phyloP scores from a whole-genome alignment of 2,113 vertebrate species.

The Ophiodon elongatus region DNA sequence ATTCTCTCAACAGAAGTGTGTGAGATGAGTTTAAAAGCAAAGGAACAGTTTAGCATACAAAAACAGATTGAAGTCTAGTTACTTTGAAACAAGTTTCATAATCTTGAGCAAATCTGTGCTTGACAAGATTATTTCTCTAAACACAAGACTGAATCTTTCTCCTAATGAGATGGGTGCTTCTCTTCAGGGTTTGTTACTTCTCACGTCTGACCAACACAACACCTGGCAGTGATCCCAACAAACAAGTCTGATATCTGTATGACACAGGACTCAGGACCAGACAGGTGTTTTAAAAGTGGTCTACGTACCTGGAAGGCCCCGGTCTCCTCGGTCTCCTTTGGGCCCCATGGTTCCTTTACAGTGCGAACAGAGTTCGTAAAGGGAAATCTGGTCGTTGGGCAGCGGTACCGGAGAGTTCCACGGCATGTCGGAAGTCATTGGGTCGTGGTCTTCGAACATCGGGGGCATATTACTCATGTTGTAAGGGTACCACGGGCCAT shows the following conservation, averaged over 20 bases:
- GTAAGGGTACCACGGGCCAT: not conserved
- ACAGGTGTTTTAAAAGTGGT: not conserved
- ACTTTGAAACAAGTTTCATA: not conserved
- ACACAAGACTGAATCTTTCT: no score
- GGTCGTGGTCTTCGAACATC: not conserved
- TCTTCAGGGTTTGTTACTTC: no score
- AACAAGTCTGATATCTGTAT: not conserved
- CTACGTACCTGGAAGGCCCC: slow-evolving; percentile 74
- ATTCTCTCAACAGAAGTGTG: not conserved
- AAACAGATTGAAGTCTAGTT: not conserved
- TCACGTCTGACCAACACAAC: no score
- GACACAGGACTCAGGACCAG: not conserved
- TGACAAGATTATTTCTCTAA: no score
- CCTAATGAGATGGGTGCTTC: no score
- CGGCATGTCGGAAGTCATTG: slow-evolving; percentile 24
- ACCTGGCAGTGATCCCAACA: not conserved
- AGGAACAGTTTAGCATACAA: no score
- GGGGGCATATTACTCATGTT: not conserved
- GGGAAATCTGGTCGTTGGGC: slow-evolving; percentile 65
- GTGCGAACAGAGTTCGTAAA: slow-evolving; percentile 76
- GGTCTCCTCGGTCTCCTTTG: slow-evolving; percentile 80
- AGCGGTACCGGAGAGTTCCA: slow-evolving; percentile 44
- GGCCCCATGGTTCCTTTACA: slow-evolving; percentile 72
- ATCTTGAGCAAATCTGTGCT: not conserved
- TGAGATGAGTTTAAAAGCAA: no score